Evolutionary conservation across 2,888 invertebrate genomes (phyloP).

Genomic region (Beris morrisii): DNA sequence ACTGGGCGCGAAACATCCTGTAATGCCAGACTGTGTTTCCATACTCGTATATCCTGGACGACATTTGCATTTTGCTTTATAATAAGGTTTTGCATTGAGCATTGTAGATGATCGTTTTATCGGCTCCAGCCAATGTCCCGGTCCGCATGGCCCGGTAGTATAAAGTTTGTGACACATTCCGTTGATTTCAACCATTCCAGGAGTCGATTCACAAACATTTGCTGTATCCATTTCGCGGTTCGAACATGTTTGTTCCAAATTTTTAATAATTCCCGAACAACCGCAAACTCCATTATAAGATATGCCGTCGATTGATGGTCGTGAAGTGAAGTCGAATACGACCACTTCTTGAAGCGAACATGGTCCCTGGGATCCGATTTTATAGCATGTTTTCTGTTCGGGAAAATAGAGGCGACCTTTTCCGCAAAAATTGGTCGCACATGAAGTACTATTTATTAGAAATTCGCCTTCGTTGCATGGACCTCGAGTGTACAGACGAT

Average conservation of each 20-base stretch:
- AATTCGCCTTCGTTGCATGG: constrained; percentile 73
- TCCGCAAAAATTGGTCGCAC: constrained; percentile 71
- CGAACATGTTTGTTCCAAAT: constrained; percentile 53
- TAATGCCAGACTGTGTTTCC: constrained; percentile 48
- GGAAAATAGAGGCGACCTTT: constrained; percentile 77
- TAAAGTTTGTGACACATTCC: constrained; percentile 76
- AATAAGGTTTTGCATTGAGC: constrained; percentile 31
- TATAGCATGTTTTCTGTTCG: constrained; percentile 71
- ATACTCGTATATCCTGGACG: constrained; percentile 65
- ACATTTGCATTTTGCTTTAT: constrained; percentile 67
- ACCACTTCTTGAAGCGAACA: constrained; percentile 73
- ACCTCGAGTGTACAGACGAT: constrained; percentile 76
- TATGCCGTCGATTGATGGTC: constrained; percentile 77
- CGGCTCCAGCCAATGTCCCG: constrained; percentile 71
- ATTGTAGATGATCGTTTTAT: constrained; percentile 50
- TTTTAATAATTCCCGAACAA: constrained; percentile 61
- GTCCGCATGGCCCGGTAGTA: constrained; percentile 74
- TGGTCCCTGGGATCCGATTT: constrained; percentile 76
- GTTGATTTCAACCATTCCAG: constrained; percentile 67
- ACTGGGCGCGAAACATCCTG: constrained; percentile 64
- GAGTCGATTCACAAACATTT: constrained; percentile 61
- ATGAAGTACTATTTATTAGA: constrained; percentile 68
- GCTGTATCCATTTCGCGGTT: constrained; percentile 40
- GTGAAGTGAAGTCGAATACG: constrained; percentile 76
- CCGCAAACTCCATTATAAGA: constrained; percentile 82